These are phyloP conservation scores for Rhamphomyia laevipes DNA, from an alignment of 2,888 invertebrate species.

Conservation along the genomic window DNA sequence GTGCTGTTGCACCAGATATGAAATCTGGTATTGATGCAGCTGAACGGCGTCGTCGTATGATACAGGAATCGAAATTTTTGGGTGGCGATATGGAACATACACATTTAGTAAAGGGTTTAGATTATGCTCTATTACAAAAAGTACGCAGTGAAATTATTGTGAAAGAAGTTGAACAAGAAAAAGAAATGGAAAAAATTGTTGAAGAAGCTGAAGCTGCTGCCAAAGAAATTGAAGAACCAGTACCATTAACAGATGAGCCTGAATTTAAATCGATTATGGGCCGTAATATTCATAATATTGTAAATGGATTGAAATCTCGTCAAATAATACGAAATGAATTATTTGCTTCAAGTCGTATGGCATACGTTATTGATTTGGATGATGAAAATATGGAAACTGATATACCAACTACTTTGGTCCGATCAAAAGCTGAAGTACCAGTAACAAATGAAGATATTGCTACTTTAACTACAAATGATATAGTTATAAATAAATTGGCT, in stretches of 20 bases:
- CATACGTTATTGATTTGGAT: slow-evolving; percentile 92
- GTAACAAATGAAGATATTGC: slow-evolving; percentile 49
- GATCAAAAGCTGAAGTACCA: slow-evolving; percentile 86
- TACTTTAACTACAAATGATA: slow-evolving; percentile 64
- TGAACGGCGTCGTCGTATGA: slow-evolving; percentile 86
- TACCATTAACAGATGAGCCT: slow-evolving; percentile 56
- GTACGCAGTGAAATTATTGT: slow-evolving; percentile 77
- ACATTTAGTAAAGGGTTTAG: slow-evolving; percentile 96
- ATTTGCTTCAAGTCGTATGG: slow-evolving; percentile 94
- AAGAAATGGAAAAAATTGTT: slow-evolving; percentile 65
- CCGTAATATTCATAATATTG: slow-evolving; percentile 49
- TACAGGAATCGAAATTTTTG: slow-evolving; percentile 98
- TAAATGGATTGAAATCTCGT: slow-evolving; percentile 49
- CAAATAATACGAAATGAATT: slow-evolving; percentile 75
- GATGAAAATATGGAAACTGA: slow-evolving; percentile 82
- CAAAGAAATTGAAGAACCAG: slow-evolving; percentile 33
- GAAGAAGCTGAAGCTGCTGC: slow-evolving; percentile 41
- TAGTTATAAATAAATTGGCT: slow-evolving; percentile 90
- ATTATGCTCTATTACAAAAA: slow-evolving; percentile 85
- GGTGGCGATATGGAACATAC: slow-evolving; percentile 99
- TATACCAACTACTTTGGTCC: slow-evolving; percentile 88
- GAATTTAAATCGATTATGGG: slow-evolving; percentile 71
- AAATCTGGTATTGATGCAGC: slow-evolving; percentile 92
- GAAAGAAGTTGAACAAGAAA: slow-evolving; percentile 68
- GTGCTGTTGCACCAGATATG: slow-evolving; percentile 93